Percentiles rank a stretch among this genome's conserved stretches.
Evolutionary conservation across 2,888 invertebrate genomes (phyloP).

Genomic region (Agapostemon virescens): DNA sequence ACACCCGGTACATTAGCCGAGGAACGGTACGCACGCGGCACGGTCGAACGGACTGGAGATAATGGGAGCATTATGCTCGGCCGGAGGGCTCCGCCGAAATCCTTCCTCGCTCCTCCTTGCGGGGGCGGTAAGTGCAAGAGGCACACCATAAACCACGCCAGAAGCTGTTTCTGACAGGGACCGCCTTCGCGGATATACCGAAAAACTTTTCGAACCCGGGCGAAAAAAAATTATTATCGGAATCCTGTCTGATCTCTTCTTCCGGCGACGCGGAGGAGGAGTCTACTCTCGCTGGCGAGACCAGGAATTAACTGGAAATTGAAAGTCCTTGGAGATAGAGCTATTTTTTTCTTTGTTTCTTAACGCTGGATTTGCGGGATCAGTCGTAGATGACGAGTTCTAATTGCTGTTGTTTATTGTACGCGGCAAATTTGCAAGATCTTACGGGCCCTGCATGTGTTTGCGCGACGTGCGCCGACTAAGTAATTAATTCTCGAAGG

Average conservation of each 20-base stretch:
- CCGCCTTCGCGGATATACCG: conserved; percentile 46
- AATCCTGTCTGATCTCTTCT: conserved; percentile 47
- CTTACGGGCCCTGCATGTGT: no score
- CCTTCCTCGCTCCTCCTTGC: conserved; percentile 62
- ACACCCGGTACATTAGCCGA: conserved; percentile 63
- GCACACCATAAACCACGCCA: conserved; percentile 72
- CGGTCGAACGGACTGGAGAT: conserved; percentile 71
- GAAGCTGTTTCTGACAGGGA: conserved; percentile 73
- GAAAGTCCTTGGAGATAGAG: not conserved
- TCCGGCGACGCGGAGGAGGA: not conserved
- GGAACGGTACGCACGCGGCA: conserved; percentile 51
- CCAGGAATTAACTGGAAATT: conserved; percentile 14
- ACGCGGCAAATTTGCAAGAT: no score
- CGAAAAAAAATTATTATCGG: conserved; percentile 62
- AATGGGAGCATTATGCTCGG: conserved; percentile 74
- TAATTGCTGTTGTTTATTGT: no score
- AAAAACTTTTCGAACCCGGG: conserved; percentile 54
- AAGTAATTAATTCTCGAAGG: no score
- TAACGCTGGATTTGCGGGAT: no score
- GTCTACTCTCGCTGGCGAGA: not conserved
- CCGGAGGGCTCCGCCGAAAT: conserved; percentile 61
- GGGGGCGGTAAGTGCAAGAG: conserved; percentile 63
- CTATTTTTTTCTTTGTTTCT: no score
- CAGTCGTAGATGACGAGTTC: no score
- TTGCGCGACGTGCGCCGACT: no score